These are phyloP conservation scores for Botia kubotai DNA, from an alignment of 2,797 vertebrate genomes.

Conservation along the genomic window DNA sequence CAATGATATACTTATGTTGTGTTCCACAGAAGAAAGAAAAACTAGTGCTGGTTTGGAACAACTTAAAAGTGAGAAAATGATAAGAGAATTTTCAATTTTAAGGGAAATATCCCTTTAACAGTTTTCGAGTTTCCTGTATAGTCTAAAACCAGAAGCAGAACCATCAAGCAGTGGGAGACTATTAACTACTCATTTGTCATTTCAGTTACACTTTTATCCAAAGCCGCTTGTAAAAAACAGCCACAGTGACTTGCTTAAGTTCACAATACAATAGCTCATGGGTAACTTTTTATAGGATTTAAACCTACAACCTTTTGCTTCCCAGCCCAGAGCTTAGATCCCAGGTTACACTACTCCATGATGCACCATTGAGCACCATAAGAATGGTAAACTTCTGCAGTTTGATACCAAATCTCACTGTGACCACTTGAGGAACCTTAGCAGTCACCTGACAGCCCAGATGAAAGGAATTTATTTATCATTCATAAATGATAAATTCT, in stretches of 20 bases:
- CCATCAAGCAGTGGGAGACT: not conserved
- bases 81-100: not conserved
- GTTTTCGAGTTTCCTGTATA: not conserved
- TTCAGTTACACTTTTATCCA: conserved; percentile 19
- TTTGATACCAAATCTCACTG: not conserved
- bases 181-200: conserved; percentile 1
- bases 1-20: too few species aligned
- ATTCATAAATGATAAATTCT: conserved; percentile 40
- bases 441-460: conserved; percentile 39
- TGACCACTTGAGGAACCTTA: conserved; percentile 13
- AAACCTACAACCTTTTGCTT: conserved; percentile 22
- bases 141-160: not conserved
- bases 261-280: conserved; percentile 8
- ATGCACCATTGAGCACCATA: not conserved
- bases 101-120: not conserved
- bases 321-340: not conserved
- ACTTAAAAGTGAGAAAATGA: not conserved
- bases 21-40: too few species aligned
- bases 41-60: not conserved
- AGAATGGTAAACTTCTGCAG: not conserved
- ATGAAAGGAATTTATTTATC: conserved; percentile 56
- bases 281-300: not conserved
- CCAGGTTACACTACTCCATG: not conserved
- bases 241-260: not conserved
- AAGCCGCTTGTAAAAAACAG: conserved; percentile 36